Evolutionary conservation across 92 coral and sea anemone genomes (phyloP).

Genomic region (Epizoanthus illoricatus): DNA sequence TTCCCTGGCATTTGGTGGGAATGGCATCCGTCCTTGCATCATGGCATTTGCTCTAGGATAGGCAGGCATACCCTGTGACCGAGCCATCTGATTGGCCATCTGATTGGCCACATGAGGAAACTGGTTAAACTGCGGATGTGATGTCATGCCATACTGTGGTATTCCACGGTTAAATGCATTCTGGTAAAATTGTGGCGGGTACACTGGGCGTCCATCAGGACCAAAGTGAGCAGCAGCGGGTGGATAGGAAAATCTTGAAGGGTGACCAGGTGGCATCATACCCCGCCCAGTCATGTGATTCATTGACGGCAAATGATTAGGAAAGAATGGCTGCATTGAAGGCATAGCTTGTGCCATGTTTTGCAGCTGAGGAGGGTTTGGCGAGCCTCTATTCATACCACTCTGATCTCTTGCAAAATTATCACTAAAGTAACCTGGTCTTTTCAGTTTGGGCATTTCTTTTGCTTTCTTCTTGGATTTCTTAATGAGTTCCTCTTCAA

Average conservation of each 20-base stretch:
- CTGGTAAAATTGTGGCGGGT: slow-evolving; percentile 90
- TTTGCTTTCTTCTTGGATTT: slow-evolving; percentile 71
- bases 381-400: slow-evolving; percentile 26
- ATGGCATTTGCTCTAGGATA: slow-evolving; percentile 18
- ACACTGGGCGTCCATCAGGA: slow-evolving; percentile 80
- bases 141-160: slow-evolving; percentile 63
- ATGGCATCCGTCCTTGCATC: slow-evolving; percentile 63
- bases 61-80: slow-evolving; percentile 64
- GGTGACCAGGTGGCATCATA: slow-evolving; percentile 62
- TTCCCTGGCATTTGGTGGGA: slow-evolving; percentile 55
- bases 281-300: slow-evolving; percentile 73
- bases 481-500: slow-evolving; percentile 90
- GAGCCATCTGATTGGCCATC: slow-evolving; percentile 53
- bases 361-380: slow-evolving; percentile 37
- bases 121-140: slow-evolving; percentile 66
- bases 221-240: slow-evolving; percentile 68
- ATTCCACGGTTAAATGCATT: slow-evolving; percentile 71
- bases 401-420: slow-evolving; percentile 41
- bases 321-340: slow-evolving; percentile 51
- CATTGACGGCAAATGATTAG: slow-evolving; percentile 51
- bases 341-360: slow-evolving; percentile 56
- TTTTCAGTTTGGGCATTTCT: slow-evolving; percentile 55
- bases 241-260: slow-evolving; percentile 67
- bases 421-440: slow-evolving; percentile 43
- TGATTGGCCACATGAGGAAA: slow-evolving; percentile 54